Base-by-base conservation (phyloP, 2,888 invertebrate species). In the Eristalis intricaria region DNA sequence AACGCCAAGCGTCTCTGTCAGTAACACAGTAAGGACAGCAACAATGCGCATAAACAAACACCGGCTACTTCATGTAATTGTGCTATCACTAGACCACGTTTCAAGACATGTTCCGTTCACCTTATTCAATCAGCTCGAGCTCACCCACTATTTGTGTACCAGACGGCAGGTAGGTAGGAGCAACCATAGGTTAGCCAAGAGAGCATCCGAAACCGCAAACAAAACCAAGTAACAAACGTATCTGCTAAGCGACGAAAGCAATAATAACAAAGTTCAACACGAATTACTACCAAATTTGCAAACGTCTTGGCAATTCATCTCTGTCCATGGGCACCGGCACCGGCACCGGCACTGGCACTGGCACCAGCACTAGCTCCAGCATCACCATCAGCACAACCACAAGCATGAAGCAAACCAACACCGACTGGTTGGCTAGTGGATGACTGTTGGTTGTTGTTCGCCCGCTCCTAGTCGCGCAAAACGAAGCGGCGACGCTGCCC, bases 191-290 rank as follows among this genome's bases (percentile, higher is more conserved):
- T 26, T 63, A 29, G 26, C 63, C 29, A 4, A 63, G 26, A 63
- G 63, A 5, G 26, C 63, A 26, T 26, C 32, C 63, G 63, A 29
- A 29, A 32, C 32, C 26, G 29, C 63, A 63, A 50, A 35, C 64
- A 29, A 70, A 38, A 63, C 3, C 50, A 32, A 56, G 78, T 61
- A 38, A 69, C 50, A 71, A 50, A 77, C 58, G 82, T 74, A 79
- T 71, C 71, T 65, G 43, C 84, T 84, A 87, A 84, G 84, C 87
- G 87, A 87, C 87, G 87, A 87, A 87, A 87, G 87, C 87, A 87
- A 87, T 87, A 87, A 87, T 87, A 87, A 87, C 87, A 87, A 87
- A 87, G 87, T 87, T 87, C 87, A 87, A 87, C 87, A 87, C 87
- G 87, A 87, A 87, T 87, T 87, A 87, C 87, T 87, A 87, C 87